Evolutionary conservation across 2,888 invertebrate genomes (phyloP).

Genomic region (Napeogenes inachia): DNA sequence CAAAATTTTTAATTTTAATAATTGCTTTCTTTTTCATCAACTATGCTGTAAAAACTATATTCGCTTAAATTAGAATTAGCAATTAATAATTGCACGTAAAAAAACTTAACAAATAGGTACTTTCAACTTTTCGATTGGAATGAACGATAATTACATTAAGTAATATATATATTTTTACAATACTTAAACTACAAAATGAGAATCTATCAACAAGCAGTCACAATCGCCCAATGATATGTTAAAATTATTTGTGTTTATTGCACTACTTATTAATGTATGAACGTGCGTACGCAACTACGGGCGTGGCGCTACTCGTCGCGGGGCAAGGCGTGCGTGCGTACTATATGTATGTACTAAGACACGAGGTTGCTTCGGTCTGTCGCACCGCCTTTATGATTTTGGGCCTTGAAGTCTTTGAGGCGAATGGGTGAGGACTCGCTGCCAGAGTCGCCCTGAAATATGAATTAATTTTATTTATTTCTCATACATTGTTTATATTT

Average conservation of each 20-base stretch:
- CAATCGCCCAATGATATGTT: slow-evolving; percentile 79
- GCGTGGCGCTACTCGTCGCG: slow-evolving; percentile 24
- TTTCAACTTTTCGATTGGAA: slow-evolving; percentile 77
- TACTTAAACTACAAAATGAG: slow-evolving; percentile 73
- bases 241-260: slow-evolving; percentile 62
- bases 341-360: slow-evolving; percentile 43
- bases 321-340: slow-evolving; percentile 24
- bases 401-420: slow-evolving; percentile 70
- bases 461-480: slow-evolving; percentile 6
- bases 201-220: slow-evolving; percentile 75
- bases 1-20: slow-evolving; percentile 76
- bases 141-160: slow-evolving; percentile 74
- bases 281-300: slow-evolving; percentile 31
- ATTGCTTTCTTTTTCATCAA: slow-evolving; percentile 74
- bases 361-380: slow-evolving; percentile 62
- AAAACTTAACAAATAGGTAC: slow-evolving; percentile 77
- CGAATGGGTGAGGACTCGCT: slow-evolving; percentile 81
- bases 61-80: slow-evolving; percentile 76
- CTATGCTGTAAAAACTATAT: slow-evolving; percentile 78
- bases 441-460: slow-evolving; percentile 79
- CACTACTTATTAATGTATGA: slow-evolving; percentile 45
- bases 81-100: slow-evolving; percentile 79
- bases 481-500: too few relatives aligned
- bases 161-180: slow-evolving; percentile 64
- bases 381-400: slow-evolving; percentile 63